These are phyloP conservation scores for Anthrax anthrax DNA, from an alignment of 2,888 invertebrate species.

Conservation along the genomic window DNA sequence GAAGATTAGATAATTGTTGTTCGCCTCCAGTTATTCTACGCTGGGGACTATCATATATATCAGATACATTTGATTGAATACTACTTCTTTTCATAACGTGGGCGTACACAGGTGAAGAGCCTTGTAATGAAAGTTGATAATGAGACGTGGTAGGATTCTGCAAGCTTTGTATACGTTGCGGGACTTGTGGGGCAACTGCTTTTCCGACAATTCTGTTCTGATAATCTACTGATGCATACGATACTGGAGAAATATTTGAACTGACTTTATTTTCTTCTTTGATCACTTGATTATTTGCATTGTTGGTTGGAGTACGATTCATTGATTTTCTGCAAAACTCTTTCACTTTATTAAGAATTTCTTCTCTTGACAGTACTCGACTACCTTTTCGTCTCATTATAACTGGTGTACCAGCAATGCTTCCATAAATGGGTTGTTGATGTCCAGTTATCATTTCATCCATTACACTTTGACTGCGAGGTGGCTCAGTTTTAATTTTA, in stretches of 20 bases:
- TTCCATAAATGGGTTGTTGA: slow-evolving; percentile 21
- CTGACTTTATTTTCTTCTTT: slow-evolving; percentile 14
- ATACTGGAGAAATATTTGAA: slow-evolving; percentile 28
- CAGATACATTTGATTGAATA: slow-evolving; percentile 27
- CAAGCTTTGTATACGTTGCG: slow-evolving; percentile 27
- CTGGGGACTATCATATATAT: slow-evolving; percentile 24
- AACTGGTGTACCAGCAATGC: slow-evolving; percentile 16
- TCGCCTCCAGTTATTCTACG: background rate
- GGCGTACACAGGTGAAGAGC: slow-evolving; percentile 26
- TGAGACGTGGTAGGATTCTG: slow-evolving; percentile 11
- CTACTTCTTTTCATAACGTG: slow-evolving; percentile 30
- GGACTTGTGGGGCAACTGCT: slow-evolving; percentile 27
- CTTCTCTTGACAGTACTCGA: slow-evolving; percentile 24
- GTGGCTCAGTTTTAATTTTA: slow-evolving; percentile 12
- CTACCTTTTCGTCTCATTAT: slow-evolving; percentile 8
- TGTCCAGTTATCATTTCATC: slow-evolving; percentile 19
- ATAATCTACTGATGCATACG: slow-evolving; percentile 29
- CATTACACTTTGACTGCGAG: slow-evolving; percentile 30
- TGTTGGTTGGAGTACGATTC: slow-evolving; percentile 22
- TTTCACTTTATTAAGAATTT: slow-evolving; percentile 30
- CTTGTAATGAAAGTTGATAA: background rate
- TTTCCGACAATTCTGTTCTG: slow-evolving; percentile 12
- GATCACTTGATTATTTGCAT: slow-evolving; percentile 15
- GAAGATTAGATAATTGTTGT: background rate
- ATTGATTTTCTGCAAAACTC: slow-evolving; percentile 33